These are phyloP conservation scores for Cebidichthys violaceus DNA, from an alignment of 2,113 vertebrate genomes.

Conservation along the genomic window DNA sequence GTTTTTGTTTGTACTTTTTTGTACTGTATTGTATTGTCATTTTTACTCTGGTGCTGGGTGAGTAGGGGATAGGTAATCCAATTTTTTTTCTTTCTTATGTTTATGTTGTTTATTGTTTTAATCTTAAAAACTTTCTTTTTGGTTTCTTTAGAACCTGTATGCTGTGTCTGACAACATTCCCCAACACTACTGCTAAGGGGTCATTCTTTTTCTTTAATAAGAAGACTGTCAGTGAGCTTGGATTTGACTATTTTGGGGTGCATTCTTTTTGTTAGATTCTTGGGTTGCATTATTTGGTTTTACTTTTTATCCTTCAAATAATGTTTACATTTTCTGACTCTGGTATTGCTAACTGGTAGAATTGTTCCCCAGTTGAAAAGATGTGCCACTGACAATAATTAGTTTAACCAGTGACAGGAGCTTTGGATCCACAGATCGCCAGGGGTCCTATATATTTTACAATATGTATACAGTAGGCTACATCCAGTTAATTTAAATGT, in stretches of 20 bases:
- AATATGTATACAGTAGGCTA: neutral
- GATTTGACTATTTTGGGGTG: neutral
- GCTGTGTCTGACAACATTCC: neutral
- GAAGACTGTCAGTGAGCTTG: too few relatives aligned
- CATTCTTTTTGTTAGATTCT: neutral
- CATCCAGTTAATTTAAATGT: neutral
- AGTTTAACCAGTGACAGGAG: neutral
- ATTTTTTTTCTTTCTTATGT: too few relatives aligned
- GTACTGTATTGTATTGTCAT: neutral
- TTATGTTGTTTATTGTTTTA: too few relatives aligned
- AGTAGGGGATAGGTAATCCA: too few relatives aligned
- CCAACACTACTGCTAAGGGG: neutral
- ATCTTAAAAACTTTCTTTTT: too few relatives aligned
- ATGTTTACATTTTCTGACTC: neutral
- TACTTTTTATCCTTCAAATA: neutral
- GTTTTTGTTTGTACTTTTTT: neutral
- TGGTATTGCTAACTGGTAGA: neutral
- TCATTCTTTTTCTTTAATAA: neutral
- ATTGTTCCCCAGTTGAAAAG: neutral
- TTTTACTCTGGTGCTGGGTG: neutral
- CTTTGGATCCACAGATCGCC: neutral
- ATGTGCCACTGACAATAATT: neutral
- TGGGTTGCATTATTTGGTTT: neutral
- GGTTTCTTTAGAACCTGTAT: neutral
- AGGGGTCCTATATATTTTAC: neutral